Percentiles rank a stretch among this genome's conserved stretches.
These are phyloP conservation scores for Aviceda subcristata DNA, from an alignment of 2,113 vertebrate species.

Conservation along the genomic window DNA sequence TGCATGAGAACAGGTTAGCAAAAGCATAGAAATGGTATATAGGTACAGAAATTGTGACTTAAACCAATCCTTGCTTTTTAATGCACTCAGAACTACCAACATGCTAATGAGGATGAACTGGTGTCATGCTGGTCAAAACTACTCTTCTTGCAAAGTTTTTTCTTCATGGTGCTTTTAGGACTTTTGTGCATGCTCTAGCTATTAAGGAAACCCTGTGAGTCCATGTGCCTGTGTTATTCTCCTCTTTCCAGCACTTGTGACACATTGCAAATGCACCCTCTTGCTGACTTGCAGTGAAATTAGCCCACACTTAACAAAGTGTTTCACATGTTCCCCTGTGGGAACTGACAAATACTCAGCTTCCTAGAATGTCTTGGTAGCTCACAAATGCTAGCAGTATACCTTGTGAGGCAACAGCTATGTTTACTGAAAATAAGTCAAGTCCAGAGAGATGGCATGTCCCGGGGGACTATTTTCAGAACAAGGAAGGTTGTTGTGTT, in stretches of 20 bases:
- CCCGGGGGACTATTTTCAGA: background rate
- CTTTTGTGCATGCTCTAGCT: background rate
- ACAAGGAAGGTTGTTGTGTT: background rate
- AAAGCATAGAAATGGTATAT: background rate
- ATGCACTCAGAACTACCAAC: background rate
- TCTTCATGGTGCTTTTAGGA: background rate
- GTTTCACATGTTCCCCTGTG: background rate
- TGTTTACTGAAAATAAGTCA: background rate
- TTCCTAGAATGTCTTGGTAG: background rate
- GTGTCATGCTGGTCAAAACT: background rate
- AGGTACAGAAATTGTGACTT: background rate
- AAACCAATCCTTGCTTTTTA: background rate
- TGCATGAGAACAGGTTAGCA: slow-evolving; percentile 79
- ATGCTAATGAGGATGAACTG: background rate
- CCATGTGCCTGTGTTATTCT: background rate
- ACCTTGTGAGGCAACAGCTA: background rate
- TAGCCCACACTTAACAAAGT: background rate
- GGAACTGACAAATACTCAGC: background rate
- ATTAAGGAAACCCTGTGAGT: background rate
- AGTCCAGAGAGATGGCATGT: background rate
- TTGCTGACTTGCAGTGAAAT: background rate
- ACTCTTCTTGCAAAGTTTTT: background rate
- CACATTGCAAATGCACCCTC: background rate
- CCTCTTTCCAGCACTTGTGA: background rate
- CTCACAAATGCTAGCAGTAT: background rate